Evolutionary conservation across 2,888 invertebrate species (phyloP), one percentile per base, ranked within the genome.

Genomic region (Apamea anceps): DNA sequence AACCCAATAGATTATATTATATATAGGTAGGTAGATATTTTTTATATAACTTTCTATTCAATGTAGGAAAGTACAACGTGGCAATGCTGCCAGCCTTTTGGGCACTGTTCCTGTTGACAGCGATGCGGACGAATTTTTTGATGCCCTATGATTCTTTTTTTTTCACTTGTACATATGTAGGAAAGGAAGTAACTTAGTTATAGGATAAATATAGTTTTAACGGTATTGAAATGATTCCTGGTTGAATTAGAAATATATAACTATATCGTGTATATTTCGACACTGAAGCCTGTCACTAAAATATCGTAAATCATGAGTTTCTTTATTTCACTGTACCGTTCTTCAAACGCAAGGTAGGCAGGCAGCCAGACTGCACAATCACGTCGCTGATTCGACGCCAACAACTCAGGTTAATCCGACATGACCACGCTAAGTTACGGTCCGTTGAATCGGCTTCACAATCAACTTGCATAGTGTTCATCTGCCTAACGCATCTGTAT

Each of bases 391-490:
- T 85, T 76, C 76, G 65, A 71, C 42, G 62, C 62, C 62, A 76
- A 76, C 73, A 81, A 81, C 76, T 84, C 76, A 85, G 51, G 66
- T 21, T 85, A 83, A 85, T 81, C 85, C 21, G 84, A 74, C 84
- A 71, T 81, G 76, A 73, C 76, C 25, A 73, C 75, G 65, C 57
- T 51, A 51, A 85, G 71, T 71, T 85, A 76, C 62, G 71, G 70
- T 66, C 28, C 37, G 65, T 15, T 66, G 72, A 81, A 81, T 76
- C 81, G 13, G 60, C 65, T 71, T 37, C 75, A 81, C 82, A 74
- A 85, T 81, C 85, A 81, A 37, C 65, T 74, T 42, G 48, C 51
- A 57, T 48, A 71, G 70, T 85, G 82, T 84, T n/a, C 85, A 76
- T 85, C 85, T 81, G 73, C 84, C 73, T 63, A 51, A 73, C 6